Evolutionary conservation across 2,113 vertebrate species (phyloP).

Genomic region (Misgurnus mizolepis): DNA sequence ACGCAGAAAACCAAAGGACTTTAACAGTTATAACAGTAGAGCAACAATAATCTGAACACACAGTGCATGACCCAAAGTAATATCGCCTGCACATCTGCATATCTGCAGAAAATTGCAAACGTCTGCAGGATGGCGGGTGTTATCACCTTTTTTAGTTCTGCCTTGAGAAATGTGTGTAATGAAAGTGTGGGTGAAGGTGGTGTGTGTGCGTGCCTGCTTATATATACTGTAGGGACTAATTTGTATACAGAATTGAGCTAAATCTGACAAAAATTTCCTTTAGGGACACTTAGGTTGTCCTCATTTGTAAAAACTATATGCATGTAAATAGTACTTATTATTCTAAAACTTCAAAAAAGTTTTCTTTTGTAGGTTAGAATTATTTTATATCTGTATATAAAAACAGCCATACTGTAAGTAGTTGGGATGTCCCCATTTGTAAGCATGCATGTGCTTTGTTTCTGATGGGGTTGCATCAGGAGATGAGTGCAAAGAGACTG

Average conservation of each 20-base stretch:
- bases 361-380: no score
- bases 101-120: conserved; percentile 35
- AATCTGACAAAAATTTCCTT: no score
- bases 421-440: neutral
- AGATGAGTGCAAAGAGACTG: conserved; percentile 22
- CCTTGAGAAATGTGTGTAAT: conserved; percentile 22
- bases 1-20: conserved; percentile 14
- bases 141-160: conserved; percentile 19
- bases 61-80: conserved; percentile 22
- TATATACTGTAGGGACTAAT: no score
- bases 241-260: no score
- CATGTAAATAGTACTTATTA: no score
- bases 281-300: no score
- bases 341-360: no score
- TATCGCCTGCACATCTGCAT: conserved; percentile 31
- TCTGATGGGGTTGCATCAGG: conserved; percentile 27
- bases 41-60: conserved; percentile 33
- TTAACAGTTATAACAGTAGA: conserved; percentile 31
- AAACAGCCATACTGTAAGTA: no score
- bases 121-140: conserved; percentile 22
- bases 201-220: conserved; percentile 3
- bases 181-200: neutral
- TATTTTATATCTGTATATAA: no score
- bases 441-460: neutral
- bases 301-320: no score